A percentile compares a stretch with the other conserved stretches of the same genome.
Evolutionary conservation across 2,113 vertebrate species (phyloP).

Genomic region (Perca schrenkii): DNA sequence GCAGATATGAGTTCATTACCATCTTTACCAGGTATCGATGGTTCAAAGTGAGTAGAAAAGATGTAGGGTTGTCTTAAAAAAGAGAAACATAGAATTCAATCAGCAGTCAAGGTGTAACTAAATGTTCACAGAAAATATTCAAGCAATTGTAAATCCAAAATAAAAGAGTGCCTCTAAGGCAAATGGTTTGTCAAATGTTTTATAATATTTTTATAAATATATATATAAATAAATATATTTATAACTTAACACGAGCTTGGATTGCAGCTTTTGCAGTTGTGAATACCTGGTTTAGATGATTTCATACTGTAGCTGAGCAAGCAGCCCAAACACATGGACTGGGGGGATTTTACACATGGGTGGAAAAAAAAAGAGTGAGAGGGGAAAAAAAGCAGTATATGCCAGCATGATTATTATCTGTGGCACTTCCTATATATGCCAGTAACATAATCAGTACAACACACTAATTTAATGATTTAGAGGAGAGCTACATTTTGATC

Average conservation of each 20-base stretch:
- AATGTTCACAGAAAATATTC: conserved; percentile 39
- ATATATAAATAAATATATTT: no score
- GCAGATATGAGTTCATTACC: conserved; percentile 46
- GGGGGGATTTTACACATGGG: background rate
- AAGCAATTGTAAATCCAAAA: conserved; percentile 36
- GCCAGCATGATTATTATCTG: conserved; percentile 35
- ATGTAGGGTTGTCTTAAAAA: conserved; percentile 24
- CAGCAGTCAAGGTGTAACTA: conserved; percentile 14
- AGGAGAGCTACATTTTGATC: conserved; percentile 41
- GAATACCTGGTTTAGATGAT: conserved; percentile 37
- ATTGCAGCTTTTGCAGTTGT: conserved; percentile 18
- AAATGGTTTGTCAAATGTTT: conserved; percentile 23
- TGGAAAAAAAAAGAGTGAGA: background rate
- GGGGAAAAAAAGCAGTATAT: background rate
- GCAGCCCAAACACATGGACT: conserved; percentile 8
- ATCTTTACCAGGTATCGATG: conserved; percentile 30
- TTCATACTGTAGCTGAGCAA: conserved; percentile 9
- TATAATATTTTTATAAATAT: no score
- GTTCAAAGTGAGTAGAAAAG: conserved; percentile 21
- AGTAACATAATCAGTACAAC: conserved; percentile 61
- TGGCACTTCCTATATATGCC: conserved; percentile 31
- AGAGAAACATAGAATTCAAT: background rate
- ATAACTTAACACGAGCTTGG: conserved; percentile 17
- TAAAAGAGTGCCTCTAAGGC: conserved; percentile 16
- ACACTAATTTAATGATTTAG: conserved; percentile 49